Evolutionary conservation across 2,113 vertebrate genomes (phyloP).

Genomic region (Parus major): DNA sequence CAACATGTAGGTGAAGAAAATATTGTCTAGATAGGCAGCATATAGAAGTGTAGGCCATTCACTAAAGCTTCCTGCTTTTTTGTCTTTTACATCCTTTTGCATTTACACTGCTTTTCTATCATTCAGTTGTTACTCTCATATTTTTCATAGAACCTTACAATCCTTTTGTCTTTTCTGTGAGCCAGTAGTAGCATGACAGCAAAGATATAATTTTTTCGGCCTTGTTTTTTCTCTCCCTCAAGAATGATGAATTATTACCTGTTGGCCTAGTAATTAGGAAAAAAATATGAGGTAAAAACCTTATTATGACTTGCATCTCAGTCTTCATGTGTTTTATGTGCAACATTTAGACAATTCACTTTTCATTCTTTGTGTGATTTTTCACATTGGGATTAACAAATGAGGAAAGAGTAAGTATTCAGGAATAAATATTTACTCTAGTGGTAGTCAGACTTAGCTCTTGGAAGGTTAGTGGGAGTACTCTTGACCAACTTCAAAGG

Average conservation of each 20-base stretch:
- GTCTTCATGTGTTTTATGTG: not conserved
- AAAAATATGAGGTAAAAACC: not conserved
- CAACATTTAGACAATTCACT: not conserved
- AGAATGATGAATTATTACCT: not conserved
- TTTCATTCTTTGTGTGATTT: not conserved
- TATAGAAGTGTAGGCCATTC: not conserved
- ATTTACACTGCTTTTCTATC: not conserved
- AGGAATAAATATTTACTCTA: conserved; percentile 35
- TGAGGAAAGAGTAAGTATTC: not conserved
- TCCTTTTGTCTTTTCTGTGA: not conserved
- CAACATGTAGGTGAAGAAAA: not conserved
- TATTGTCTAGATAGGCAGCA: not conserved
- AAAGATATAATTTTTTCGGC: not conserved
- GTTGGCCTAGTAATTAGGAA: not conserved
- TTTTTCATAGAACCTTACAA: not conserved
- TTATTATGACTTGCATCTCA: not conserved
- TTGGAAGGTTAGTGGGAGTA: not conserved
- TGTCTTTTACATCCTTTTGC: not conserved
- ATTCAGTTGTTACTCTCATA: not conserved
- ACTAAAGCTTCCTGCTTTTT: not conserved
- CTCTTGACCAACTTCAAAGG: conserved; percentile 14
- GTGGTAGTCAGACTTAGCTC: not conserved
- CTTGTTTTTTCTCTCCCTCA: not conserved
- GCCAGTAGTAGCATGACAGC: not conserved
- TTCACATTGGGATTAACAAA: not conserved